Base-by-base conservation (phyloP, 2,797 vertebrate genomes). In the Artibeus jamaicensis region DNA sequence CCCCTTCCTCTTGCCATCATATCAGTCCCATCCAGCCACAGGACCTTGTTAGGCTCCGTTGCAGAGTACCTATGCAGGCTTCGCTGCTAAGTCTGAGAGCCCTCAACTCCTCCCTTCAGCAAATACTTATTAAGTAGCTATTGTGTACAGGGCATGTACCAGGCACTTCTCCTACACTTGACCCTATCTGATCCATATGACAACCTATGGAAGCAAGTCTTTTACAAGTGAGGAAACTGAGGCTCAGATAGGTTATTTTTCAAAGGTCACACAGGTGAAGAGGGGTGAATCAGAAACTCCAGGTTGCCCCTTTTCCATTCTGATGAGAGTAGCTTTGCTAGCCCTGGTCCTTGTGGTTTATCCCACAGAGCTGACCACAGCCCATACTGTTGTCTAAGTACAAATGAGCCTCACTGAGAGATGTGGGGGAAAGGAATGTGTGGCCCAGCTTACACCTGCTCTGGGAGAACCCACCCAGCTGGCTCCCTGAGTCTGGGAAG, bases 201-300 rank as follows among this genome's bases (percentile, higher is more conserved):
- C 44, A 83, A 53, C 42, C 37, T 5, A 15, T 34, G 42, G n/a
- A 48, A 46, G n/a, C 48, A 15, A 34, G 26, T 62, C 29, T 62
- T 62, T 62, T 62, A 62, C 29, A 62, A n/a, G 59, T 62, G 59
- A 62, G 29, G 59, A 62, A 62, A 32, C 59, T 62, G 29, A 62
- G 59, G 29, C 29, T 62, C 29, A 62, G 6, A 44, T 46, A 70
- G 62, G 65, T 77, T 70, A 37, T 59, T 71, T 73, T 29, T 37
- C 39, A 77, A 50, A 34, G 29, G 50, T 79, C 8, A 57, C 82
- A 81, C 44, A 39, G 42, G 37, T 50, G 22, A 87, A 22, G 19
- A 79, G 29, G 0, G 0, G 34, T 57, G 24, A 50, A 34, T 85
- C 39, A 24, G 67, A 62, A 96, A 96, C 97, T 96, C 97, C 93